A percentile compares a stretch with the other conserved stretches of the same genome.
Evolutionary conservation across 2,888 invertebrate genomes (phyloP).

Genomic region (Gasteruption jaculator): DNA sequence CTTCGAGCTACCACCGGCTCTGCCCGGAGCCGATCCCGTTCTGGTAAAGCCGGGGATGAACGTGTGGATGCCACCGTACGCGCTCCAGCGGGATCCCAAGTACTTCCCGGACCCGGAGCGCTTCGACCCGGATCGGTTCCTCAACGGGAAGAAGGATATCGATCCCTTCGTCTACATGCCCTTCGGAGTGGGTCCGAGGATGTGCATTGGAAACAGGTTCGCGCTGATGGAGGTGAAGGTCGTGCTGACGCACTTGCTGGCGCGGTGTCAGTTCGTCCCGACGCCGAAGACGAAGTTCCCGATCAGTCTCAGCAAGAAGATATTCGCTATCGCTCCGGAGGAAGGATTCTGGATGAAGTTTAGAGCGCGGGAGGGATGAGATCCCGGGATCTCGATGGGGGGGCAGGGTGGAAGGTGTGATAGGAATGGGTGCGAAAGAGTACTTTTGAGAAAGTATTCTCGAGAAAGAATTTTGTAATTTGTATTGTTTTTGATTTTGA

Average conservation of each 20-base stretch:
- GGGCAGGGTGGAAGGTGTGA: too few species aligned
- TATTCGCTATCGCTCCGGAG: slow-evolving; percentile 20
- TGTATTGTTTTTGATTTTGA: too few species aligned
- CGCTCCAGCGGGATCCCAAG: slow-evolving; percentile 41
- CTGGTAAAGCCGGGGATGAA: slow-evolving; percentile 36
- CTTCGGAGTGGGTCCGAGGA: slow-evolving; percentile 37
- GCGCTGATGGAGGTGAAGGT: slow-evolving; percentile 41
- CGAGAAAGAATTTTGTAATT: too few species aligned
- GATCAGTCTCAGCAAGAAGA: slow-evolving; percentile 27
- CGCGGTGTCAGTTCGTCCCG: slow-evolving; percentile 30
- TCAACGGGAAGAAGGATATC: slow-evolving; percentile 19
- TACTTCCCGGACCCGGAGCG: slow-evolving; percentile 42
- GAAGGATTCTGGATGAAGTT: slow-evolving; percentile 31
- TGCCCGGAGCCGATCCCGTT: slow-evolving; percentile 32
- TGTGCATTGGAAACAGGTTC: slow-evolving; percentile 48
- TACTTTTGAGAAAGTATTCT: too few species aligned
- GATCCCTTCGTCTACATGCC: slow-evolving; percentile 25
- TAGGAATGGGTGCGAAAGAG: too few species aligned
- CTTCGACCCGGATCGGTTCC: slow-evolving; percentile 49
- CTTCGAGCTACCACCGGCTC: slow-evolving; percentile 36
- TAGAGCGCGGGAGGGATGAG: slow-evolving; percentile 11
- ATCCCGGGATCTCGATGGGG: too few species aligned
- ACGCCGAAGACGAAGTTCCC: slow-evolving; percentile 50
- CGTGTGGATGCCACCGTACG: slow-evolving; percentile 35
- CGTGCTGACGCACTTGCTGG: slow-evolving; percentile 28